These are phyloP conservation scores for Connochaetes taurinus DNA, from an alignment of 2,113 vertebrate genomes.

Conservation along the genomic window DNA sequence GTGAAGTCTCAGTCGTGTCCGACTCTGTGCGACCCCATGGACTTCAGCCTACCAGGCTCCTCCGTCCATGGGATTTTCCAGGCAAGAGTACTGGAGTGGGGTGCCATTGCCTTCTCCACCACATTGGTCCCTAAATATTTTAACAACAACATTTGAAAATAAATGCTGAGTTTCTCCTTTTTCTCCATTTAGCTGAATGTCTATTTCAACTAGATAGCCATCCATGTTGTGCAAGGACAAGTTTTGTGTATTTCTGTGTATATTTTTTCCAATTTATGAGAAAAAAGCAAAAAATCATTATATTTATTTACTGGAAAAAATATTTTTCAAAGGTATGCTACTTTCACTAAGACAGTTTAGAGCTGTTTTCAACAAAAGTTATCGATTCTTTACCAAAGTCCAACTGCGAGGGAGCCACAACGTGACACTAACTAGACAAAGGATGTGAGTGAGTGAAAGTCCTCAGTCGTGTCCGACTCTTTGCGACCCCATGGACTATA, in stretches of 20 bases:
- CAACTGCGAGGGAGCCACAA: background rate
- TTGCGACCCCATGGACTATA: background rate
- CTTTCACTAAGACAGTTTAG: background rate
- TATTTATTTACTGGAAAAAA: background rate
- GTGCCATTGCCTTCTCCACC: too few species aligned
- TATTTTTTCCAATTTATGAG: background rate
- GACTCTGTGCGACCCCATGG: too few species aligned
- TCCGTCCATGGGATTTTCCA: too few species aligned
- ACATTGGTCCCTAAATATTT: background rate
- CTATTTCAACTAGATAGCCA: background rate
- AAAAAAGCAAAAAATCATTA: background rate
- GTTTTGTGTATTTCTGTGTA: background rate
- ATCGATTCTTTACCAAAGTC: background rate
- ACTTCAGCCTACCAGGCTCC: too few species aligned
- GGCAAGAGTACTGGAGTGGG: too few species aligned
- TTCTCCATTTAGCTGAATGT: background rate
- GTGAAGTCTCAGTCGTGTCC: too few species aligned
- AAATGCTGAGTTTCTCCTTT: background rate
- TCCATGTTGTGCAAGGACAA: background rate
- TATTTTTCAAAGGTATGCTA: background rate
- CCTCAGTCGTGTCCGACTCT: rapidly evolving
- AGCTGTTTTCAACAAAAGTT: background rate
- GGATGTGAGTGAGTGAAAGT: background rate
- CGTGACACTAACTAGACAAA: background rate
- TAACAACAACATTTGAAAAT: background rate